phyloP scores from a whole-genome alignment of 92 coral and sea anemone genomes.

The Porites rus region DNA sequence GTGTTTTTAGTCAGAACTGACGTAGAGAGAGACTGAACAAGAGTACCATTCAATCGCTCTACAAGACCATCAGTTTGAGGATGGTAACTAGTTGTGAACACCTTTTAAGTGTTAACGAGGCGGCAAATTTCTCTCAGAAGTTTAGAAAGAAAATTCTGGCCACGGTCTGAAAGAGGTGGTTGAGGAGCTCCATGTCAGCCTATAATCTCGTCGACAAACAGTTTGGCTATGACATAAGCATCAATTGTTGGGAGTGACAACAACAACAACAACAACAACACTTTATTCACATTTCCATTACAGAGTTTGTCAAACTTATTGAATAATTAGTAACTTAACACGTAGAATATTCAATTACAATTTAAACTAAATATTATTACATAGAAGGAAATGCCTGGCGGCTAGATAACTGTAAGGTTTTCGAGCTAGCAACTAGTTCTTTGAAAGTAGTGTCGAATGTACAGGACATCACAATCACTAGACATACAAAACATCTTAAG shows the following conservation, averaged over 20 bases:
- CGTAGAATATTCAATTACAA: no score
- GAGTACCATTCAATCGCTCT: constrained; percentile 33
- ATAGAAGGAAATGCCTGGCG: no score
- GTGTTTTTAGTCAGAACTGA: constrained; percentile 38
- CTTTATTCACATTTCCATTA: no score
- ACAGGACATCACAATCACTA: no score
- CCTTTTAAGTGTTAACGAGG: background rate
- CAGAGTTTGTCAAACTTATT: no score
- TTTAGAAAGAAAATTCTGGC: constrained; percentile 37
- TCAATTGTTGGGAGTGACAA: constrained; percentile 42
- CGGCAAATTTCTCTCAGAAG: constrained; percentile 59
- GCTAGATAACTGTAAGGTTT: no score
- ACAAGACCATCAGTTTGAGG: constrained; percentile 7
- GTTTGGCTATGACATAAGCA: constrained; percentile 17
- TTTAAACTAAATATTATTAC: no score
- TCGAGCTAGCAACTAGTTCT: no score
- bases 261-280: no score
- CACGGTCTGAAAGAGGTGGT: constrained; percentile 54
- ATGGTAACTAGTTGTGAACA: constrained; percentile 42
- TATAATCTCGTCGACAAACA: constrained; percentile 27
- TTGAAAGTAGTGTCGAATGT: no score
- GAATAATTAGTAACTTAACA: no score
- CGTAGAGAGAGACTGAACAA: constrained; percentile 37
- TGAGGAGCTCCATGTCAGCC: constrained; percentile 60
- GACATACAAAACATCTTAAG: no score